Percentiles rank a stretch among this genome's conserved stretches.
Conservation (phyloP, 2,113 vertebrate species). For the Crotophaga sulcirostris region DNA sequence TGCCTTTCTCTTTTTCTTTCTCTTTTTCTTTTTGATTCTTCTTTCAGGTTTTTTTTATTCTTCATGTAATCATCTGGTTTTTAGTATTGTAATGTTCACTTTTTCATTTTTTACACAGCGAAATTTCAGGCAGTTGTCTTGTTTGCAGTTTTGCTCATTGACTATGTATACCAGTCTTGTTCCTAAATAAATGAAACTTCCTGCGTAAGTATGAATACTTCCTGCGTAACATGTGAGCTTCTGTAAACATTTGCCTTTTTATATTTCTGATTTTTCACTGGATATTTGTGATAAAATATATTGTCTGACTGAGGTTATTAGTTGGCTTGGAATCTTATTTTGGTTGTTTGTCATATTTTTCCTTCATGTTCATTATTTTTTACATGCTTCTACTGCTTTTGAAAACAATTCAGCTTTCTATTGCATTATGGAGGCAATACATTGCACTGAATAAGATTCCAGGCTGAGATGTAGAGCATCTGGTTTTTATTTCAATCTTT, state of each 20-base stretch:
- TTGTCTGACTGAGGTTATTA: neutral
- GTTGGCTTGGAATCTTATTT: neutral
- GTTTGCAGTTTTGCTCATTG: neutral
- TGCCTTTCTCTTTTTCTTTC: neutral
- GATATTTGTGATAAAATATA: neutral
- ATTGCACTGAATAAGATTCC: neutral
- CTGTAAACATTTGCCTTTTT: neutral
- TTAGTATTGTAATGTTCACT: neutral
- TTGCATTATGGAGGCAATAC: neutral
- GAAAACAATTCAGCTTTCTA: neutral
- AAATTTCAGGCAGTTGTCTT: neutral
- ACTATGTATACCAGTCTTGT: neutral
- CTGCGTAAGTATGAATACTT: neutral
- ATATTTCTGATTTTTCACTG: neutral
- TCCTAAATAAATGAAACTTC: neutral
- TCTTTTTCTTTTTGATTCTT: neutral
- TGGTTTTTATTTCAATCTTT: constrained; percentile 8
- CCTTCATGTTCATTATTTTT: neutral
- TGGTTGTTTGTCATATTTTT: neutral
- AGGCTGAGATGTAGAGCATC: neutral
- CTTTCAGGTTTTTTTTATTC: neutral
- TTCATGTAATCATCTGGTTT: neutral
- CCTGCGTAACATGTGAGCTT: neutral
- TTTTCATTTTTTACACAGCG: neutral
- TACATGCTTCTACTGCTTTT: neutral